Evolutionary conservation across 2,888 invertebrate genomes (phyloP).

Genomic region (Branchipolynoe longqiensis): DNA sequence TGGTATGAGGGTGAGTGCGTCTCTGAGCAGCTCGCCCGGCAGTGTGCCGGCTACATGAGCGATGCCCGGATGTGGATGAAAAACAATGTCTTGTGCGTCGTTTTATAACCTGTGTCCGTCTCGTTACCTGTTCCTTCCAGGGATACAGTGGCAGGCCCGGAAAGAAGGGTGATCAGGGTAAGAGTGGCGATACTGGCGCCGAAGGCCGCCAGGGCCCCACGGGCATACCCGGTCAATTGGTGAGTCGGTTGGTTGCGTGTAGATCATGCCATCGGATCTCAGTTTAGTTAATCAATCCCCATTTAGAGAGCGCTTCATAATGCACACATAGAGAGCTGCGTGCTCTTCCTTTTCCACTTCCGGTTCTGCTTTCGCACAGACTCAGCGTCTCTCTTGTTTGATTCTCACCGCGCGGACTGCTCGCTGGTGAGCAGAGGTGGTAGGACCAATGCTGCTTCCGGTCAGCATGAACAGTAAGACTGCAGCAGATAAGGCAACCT

Average conservation of each 20-base stretch:
- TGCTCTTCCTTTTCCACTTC: not conserved
- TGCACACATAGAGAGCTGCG: not conserved
- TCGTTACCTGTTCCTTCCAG: no score
- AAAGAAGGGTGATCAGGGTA: conserved; percentile 68
- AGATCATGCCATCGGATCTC: conserved; percentile 4
- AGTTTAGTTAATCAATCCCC: not conserved
- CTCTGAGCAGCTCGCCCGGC: conserved; percentile 11
- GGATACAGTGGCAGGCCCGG: conserved; percentile 67
- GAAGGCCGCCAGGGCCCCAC: conserved; percentile 50
- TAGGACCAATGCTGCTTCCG: not conserved
- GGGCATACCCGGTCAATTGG: conserved; percentile 53
- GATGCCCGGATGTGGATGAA: not conserved
- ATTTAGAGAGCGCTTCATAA: not conserved
- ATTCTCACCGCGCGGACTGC: no score
- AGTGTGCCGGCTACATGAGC: not conserved
- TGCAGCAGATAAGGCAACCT: no score
- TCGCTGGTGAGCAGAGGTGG: no score
- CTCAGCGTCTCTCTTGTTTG: no score
- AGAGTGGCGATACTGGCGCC: conserved; percentile 61
- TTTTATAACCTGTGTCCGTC: not conserved
- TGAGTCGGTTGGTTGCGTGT: conserved; percentile 31
- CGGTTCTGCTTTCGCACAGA: not conserved
- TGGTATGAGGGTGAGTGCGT: conserved; percentile 16
- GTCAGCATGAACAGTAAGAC: conserved; percentile 6
- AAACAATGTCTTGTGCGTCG: not conserved